Base-by-base conservation (phyloP, 2,113 vertebrate species). In the Panthera leo region DNA sequence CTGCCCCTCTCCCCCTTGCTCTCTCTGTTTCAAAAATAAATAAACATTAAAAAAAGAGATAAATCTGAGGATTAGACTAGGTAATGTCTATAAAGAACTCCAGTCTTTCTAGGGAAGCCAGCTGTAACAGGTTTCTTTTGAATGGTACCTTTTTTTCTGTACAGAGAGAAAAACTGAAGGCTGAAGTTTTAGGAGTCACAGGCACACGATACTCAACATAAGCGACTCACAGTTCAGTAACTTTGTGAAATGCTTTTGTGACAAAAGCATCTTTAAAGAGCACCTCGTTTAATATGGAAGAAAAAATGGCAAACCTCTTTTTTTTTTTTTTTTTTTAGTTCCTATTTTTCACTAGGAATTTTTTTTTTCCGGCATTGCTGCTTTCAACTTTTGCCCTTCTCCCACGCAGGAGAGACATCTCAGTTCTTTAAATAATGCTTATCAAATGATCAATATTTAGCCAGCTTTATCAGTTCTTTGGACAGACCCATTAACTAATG, bases 371-470 rank as follows among this genome's bases (percentile, higher is more conserved):
- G 10, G 19, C 42, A 21, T 95, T 83, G 31, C 36, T 58, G 10
- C 21, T 95, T 98, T 91, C n/a, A 67, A 82, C 5, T 39, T 16
- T 80, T 58, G 45, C 14, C 21, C 19, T 92, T 85, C 53, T 83
- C 84, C 65, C 5, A 51, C 27, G 29, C n/a, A 45, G 79, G 42
- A 95, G 67, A 92, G 85, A 42, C 31, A 91, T 68, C 79, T 61
- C 94, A 89, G 97, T 97, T 97, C 55, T 97, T 97, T 98, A 97
- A 98, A 98, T 98, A 98, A 98, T 73, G 51, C 83, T 83, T 95
- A 98, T 98, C 98, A 94, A 97, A 96, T 97, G 58, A 98, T 98
- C 98, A 96, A 97, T 98, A 98, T 86, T 94, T 95, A 92, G 36
- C 94, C 96, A 95, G 97, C 97, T 95, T 98, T 97, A 98, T 98